Base-by-base conservation (phyloP, 2,113 vertebrate species). In the rabbit (Oryctolagus cuniculus) region DNA sequence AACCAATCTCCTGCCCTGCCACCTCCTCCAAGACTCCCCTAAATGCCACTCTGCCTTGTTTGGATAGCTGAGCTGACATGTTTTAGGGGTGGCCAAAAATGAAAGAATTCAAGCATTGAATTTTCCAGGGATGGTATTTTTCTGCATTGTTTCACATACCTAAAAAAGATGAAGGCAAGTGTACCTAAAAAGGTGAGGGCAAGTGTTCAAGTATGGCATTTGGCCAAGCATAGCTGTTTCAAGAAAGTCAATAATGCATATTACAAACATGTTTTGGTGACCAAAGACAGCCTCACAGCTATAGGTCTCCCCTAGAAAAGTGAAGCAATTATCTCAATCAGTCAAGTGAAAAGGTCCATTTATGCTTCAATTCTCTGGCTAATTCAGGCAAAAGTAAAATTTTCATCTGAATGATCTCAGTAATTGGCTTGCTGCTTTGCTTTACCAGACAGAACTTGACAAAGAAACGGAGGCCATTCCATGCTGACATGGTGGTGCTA, bases 341-440 rank as follows among this genome's bases (percentile, higher is more conserved):
- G 94, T 96, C 96, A 95, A 95, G 95, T 96, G 97, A 97, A 98
- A 98, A 97, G 97, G 89, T 97, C 95, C 93, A 96, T 94, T 97
- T 97, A 96, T 96, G 97, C 97, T 96, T 97, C 96, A 95, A 85
- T 97, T 97, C 97, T 97, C 96, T 91, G 91, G 83, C 92, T 97
- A 97, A 98, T 97, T 97, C 97, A 97, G 94, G 97, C 97, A 97
- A 97, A 97, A 97, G 94, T 96, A 97, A 97, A 97, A 96, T 97
- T 97, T 98, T 97, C 97, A 98, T 97, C 94, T 97, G 97, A 98
- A 97, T 97, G 97, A 97, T 96, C 94, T 92, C 96, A 85, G 96
- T 98, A 97, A 97, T 96, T 98, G 97, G 94, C 95, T 96, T 97
- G 95, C 95, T 96, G 95, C 93, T 96, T 89, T 93, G 89, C 96